Conservation (phyloP, 2,888 invertebrate species). For the Zaprionus bogoriensis region DNA sequence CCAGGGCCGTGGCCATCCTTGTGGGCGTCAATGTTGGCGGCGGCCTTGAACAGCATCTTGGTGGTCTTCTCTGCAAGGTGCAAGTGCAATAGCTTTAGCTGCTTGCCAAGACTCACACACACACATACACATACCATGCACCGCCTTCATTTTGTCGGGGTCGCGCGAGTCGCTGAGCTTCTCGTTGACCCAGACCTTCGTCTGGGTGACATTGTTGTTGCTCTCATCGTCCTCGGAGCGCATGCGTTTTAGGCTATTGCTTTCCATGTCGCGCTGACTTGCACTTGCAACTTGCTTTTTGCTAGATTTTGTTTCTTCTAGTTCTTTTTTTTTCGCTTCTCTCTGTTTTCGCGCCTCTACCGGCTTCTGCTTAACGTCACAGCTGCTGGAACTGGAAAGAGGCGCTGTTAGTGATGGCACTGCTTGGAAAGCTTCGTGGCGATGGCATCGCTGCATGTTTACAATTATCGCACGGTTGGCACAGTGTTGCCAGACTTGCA, state of each 20-base stretch:
- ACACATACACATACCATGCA: constrained; percentile 68
- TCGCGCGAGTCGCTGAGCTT: constrained; percentile 60
- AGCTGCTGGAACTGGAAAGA: background rate
- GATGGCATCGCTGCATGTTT: background rate
- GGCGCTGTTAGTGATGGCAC: background rate
- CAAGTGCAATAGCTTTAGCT: too few relatives aligned
- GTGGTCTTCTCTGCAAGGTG: constrained; percentile 69
- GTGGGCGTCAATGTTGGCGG: constrained; percentile 29
- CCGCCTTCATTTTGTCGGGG: constrained; percentile 65
- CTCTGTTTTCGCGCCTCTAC: background rate
- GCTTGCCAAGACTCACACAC: too few relatives aligned
- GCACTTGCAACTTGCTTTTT: background rate
- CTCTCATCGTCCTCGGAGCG: constrained; percentile 58
- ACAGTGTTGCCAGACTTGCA: background rate
- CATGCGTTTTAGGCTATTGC: constrained; percentile 42
- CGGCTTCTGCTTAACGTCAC: background rate
- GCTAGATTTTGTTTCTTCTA: background rate
- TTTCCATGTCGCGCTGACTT: constrained; percentile 41
- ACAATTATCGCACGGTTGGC: background rate
- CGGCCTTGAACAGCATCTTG: constrained; percentile 63
- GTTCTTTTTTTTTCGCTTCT: background rate
- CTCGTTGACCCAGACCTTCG: constrained; percentile 68
- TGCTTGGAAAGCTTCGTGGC: background rate
- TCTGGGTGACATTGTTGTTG: constrained; percentile 59
- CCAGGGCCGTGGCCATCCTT: background rate